A percentile compares a stretch with the other conserved stretches of the same genome.
Conservation (phyloP, 2,888 invertebrate genomes). For the Octodonta nipae region DNA sequence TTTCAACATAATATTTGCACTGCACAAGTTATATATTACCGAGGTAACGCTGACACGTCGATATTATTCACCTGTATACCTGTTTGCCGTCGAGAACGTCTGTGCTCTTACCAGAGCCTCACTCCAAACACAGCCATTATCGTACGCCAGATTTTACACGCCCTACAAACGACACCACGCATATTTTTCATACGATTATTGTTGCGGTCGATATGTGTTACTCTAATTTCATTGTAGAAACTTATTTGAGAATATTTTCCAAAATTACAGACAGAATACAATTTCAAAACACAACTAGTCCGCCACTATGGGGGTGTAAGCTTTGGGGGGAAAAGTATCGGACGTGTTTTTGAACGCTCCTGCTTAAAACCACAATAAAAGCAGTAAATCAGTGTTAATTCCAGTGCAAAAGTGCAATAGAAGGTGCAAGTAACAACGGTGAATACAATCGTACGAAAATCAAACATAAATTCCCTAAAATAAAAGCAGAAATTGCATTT, state of each 20-base stretch:
- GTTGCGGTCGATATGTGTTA: slow-evolving; percentile 1
- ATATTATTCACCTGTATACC: slow-evolving; percentile 14
- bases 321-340: no score
- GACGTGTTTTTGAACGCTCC: no score
- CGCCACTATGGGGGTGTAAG: slow-evolving; percentile 28
- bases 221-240: slow-evolving; percentile 4
- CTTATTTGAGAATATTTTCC: slow-evolving; percentile 9
- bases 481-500: no score
- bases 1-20: no score
- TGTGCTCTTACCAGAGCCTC: slow-evolving; percentile 12
- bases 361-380: no score
- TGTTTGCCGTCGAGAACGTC: slow-evolving; percentile 13
- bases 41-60: slow-evolving; percentile 17
- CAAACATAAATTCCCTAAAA: no score
- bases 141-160: slow-evolving; percentile 26
- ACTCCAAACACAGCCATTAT: slow-evolving; percentile 27
- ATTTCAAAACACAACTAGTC: slow-evolving; percentile 30
- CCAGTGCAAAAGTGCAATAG: no score
- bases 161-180: slow-evolving; percentile 23
- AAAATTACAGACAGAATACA: slow-evolving; percentile 23
- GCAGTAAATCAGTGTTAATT: no score
- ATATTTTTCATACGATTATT: slow-evolving; percentile 3
- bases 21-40: slow-evolving; percentile 5
- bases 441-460: no score
- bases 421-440: no score